Evolutionary conservation across 2,113 vertebrate species (phyloP).

Genomic region (Silurus asotus): DNA sequence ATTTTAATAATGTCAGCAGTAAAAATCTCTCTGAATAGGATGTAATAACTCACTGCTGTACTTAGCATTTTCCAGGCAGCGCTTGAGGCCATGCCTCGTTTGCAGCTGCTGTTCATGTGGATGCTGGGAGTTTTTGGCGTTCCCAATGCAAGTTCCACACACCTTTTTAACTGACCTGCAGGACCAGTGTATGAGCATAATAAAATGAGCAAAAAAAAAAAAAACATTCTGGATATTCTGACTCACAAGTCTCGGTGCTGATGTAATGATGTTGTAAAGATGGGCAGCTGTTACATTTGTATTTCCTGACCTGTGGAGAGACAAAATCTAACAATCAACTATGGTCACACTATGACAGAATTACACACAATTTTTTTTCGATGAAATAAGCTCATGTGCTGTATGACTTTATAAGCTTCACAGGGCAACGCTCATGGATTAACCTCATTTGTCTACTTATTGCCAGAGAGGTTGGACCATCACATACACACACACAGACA

Average conservation of each 20-base stretch:
- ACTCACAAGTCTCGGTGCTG: neutral
- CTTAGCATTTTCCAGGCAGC: constrained; percentile 21
- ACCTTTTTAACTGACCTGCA: neutral
- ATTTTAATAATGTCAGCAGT: constrained; percentile 43
- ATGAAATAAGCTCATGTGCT: neutral
- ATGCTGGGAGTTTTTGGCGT: neutral
- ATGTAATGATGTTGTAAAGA: constrained; percentile 2
- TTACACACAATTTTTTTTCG: neutral
- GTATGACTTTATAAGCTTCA: constrained; percentile 18
- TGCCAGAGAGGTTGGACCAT: neutral
- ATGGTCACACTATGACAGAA: neutral
- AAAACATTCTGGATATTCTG: constrained; percentile 5
- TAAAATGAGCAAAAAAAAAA: neutral
- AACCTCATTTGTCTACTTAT: constrained; percentile 41
- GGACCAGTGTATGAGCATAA: neutral
- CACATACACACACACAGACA: neutral
- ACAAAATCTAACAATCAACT: neutral
- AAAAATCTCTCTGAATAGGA: constrained; percentile 10
- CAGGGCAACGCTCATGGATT: constrained; percentile 10
- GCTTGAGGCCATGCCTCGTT: neutral
- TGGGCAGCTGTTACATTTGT: neutral
- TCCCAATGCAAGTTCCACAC: constrained; percentile 1
- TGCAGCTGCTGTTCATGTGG: constrained; percentile 13
- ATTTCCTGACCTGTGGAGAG: neutral
- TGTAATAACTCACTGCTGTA: constrained; percentile 11